A percentile compares a stretch with the other conserved stretches of the same genome.
Conservation (phyloP, 2,797 vertebrate species). For the Acipenser ruthenus region DNA sequence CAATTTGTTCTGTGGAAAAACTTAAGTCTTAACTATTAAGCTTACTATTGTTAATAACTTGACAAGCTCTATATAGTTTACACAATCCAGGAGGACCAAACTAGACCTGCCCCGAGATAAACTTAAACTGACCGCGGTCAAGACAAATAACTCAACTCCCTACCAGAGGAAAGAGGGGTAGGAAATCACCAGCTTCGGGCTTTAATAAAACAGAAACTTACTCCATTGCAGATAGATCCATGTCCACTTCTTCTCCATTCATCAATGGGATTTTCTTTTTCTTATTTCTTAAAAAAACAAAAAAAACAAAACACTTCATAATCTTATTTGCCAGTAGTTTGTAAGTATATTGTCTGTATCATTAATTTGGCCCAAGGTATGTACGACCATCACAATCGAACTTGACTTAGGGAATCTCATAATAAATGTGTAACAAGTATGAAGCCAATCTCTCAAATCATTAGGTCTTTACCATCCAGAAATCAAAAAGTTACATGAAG, state of each 20-base stretch:
- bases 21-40: not conserved
- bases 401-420: too few relatives aligned
- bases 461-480: too few relatives aligned
- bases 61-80: not conserved
- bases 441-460: too few relatives aligned
- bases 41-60: not conserved
- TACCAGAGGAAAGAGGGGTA: not conserved
- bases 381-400: too few relatives aligned
- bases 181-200: not conserved
- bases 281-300: slow-evolving; percentile 73
- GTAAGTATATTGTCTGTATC: not conserved
- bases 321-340: not conserved
- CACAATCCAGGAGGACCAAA: not conserved
- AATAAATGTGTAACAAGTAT: too few relatives aligned
- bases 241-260: slow-evolving; percentile 98
- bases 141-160: slow-evolving; percentile 3
- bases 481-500: too few relatives aligned
- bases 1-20: not conserved
- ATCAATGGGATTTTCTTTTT: slow-evolving; percentile 98
- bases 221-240: slow-evolving; percentile 98
- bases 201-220: slow-evolving; percentile 59
- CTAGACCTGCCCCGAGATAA: too few relatives aligned
- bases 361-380: too few relatives aligned
- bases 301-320: not conserved
- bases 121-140: not conserved